Conservation (phyloP, 1,140 invertebrate genomes). For the Marisa cornuarietis region DNA sequence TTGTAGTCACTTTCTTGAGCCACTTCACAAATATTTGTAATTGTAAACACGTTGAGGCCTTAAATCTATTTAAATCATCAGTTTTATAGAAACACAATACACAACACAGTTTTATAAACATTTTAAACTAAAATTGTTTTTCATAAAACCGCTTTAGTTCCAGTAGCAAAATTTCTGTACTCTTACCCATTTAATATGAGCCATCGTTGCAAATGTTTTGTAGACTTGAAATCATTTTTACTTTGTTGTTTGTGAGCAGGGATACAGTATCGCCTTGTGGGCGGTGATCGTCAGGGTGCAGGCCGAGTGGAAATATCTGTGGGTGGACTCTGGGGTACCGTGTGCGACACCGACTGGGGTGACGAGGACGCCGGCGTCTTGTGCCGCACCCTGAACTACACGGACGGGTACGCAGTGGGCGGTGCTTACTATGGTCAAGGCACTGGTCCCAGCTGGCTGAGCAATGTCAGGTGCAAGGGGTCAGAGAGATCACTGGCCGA, state of each 20-base stretch:
- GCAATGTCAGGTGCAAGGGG: conserved; percentile 53
- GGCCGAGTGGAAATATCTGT: conserved; percentile 79
- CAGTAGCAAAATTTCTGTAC: too few species aligned
- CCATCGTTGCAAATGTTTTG: too few species aligned
- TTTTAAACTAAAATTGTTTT: too few species aligned
- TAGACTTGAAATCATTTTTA: too few species aligned
- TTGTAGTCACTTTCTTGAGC: too few species aligned
- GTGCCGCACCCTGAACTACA: conserved; percentile 47
- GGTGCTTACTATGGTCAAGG: conserved; percentile 42
- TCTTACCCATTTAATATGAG: too few species aligned
- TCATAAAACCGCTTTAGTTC: too few species aligned
- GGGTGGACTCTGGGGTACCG: conserved; percentile 55
- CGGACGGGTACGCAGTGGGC: conserved; percentile 44
- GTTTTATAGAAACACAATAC: too few species aligned
- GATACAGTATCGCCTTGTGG: conserved; percentile 25
- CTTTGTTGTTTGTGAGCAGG: conserved; percentile 21
- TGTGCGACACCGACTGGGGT: conserved; percentile 56
- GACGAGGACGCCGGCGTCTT: conserved; percentile 49
- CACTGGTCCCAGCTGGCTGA: conserved; percentile 56
- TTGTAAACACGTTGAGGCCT: too few species aligned
- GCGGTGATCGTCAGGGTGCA: background rate
- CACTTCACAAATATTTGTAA: too few species aligned
- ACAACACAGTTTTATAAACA: too few species aligned
- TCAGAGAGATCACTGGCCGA: conserved; percentile 42
- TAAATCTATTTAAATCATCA: too few species aligned